Evolutionary conservation across 2,113 vertebrate genomes (phyloP), one percentile per base, ranked within the genome.

Genomic region (Zonotrichia leucophrys): DNA sequence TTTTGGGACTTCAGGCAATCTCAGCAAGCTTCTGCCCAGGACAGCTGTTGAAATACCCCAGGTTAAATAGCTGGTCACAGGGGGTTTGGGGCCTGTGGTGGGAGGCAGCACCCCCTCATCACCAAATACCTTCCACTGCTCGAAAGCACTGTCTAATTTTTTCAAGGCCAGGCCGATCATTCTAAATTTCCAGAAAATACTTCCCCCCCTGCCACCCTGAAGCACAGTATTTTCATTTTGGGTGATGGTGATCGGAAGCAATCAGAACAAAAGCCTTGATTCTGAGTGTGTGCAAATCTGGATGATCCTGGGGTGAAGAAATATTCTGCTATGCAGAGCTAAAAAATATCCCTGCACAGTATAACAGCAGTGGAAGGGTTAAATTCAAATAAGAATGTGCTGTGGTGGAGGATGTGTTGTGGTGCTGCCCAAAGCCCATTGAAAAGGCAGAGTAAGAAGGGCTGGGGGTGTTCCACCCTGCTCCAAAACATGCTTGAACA

Each of bases 1-100:
- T 95, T 84, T 64, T 47, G 94, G 75, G 89, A 63, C 76, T 97
- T 27, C 56, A 93, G 90, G 88, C 90, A 91, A 83, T 75, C 24
- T 87, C 75, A 56, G 84, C 72, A 83, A 90, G 42, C 5, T 8
- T 90, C 75, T 95, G 87, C 53, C 0, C 23, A 53, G 63, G 88
- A 87, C 59, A 76, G 55, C 63, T 90, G 75, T 83, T 81, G 78
- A 93, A 94, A 69, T 70, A 72, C 10, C 35, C 23, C 27, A 60
- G 39, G 39, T 46, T 92, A 58, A 27, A 15, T 73, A 41, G 58
- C 53, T 87, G 44, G 37, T 76, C 2, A 3, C 30, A 49, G 55
- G 22, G n/a, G 19, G n/a, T 73, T 69, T 42, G 3, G 53, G 70
- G 55, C 9, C 35, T 64, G 15, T 47, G 37, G n/a, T 56, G 24